These are phyloP conservation scores for Mus spretus DNA, from an alignment of 2,797 vertebrate species.

Conservation along the genomic window DNA sequence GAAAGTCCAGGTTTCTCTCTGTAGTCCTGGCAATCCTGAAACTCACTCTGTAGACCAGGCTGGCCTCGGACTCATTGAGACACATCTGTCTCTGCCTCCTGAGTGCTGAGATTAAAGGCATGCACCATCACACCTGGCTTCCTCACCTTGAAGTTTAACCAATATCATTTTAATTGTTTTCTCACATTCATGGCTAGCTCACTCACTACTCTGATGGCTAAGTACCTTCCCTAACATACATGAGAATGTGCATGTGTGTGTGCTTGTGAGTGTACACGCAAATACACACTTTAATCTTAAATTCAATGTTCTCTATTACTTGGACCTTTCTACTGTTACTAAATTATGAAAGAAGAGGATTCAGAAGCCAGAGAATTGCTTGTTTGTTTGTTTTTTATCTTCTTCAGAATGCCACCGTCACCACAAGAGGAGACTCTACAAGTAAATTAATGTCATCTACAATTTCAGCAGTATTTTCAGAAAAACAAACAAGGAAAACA, in stretches of 20 bases:
- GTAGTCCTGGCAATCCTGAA: too few species aligned
- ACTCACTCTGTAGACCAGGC: too few species aligned
- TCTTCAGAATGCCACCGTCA: slow-evolving; percentile 28
- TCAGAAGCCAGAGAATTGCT: background rate
- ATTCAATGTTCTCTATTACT: background rate
- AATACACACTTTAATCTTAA: background rate
- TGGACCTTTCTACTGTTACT: background rate
- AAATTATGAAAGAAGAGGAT: background rate
- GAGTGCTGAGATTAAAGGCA: too few species aligned
- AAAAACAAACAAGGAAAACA: background rate
- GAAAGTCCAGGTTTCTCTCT: too few species aligned
- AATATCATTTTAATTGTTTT: slow-evolving; percentile 32
- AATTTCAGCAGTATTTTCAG: slow-evolving; percentile 34
- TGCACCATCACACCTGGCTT: too few species aligned
- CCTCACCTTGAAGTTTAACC: background rate
- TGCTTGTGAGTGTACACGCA: background rate
- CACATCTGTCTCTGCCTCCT: too few species aligned
- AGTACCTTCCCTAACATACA: background rate
- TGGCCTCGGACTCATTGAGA: too few species aligned
- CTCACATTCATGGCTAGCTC: background rate
- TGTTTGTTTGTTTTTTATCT: slow-evolving; percentile 3
- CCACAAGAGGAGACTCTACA: background rate
- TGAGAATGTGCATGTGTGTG: too few species aligned
- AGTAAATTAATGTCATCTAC: slow-evolving; percentile 5
- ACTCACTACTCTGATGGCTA: background rate